Evolutionary conservation across 1,140 invertebrate species (phyloP).

Genomic region (Sipha flava): DNA sequence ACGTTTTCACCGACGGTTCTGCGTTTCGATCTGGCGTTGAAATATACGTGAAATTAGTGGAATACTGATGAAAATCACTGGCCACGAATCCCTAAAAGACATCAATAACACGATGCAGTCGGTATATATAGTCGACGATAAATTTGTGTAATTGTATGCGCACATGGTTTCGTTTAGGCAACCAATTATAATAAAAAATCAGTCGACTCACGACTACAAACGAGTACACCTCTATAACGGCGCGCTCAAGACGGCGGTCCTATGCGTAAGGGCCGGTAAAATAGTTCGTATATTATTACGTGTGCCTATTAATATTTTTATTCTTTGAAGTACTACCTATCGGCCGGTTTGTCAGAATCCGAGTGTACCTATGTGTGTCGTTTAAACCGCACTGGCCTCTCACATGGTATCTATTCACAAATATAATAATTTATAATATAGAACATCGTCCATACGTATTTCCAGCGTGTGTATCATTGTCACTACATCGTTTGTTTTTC

Average conservation of each 20-base stretch:
- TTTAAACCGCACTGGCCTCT: no score
- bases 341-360: not conserved
- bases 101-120: not conserved
- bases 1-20: not conserved
- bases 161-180: not conserved
- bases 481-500: no score
- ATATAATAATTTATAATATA: no score
- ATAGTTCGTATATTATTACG: not conserved
- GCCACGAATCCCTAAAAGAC: not conserved
- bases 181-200: constrained; percentile 11
- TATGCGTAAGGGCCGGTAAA: not conserved
- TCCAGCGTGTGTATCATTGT: no score
- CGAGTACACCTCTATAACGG: not conserved
- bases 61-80: not conserved
- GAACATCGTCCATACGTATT: no score
- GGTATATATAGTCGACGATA: not conserved
- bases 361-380: no score
- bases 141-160: not conserved
- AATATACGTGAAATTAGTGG: not conserved
- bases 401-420: no score
- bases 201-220: constrained; percentile 22
- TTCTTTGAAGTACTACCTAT: constrained; percentile 12
- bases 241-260: not conserved
- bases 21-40: not conserved
- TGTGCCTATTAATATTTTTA: not conserved